Evolutionary conservation across 1,140 invertebrate genomes (phyloP).

Genomic region (Diabrotica undecimpunctata): DNA sequence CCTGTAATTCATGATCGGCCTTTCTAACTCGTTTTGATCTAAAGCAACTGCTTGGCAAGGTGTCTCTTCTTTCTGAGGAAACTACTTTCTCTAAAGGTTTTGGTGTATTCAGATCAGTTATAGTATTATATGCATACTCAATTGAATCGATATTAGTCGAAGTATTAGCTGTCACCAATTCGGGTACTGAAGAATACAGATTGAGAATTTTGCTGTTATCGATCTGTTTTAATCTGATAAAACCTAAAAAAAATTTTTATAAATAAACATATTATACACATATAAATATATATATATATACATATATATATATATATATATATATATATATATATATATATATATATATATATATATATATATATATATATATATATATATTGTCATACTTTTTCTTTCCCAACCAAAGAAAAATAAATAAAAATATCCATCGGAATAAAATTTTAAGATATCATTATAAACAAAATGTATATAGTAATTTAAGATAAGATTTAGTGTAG

Average conservation of each 20-base stretch:
- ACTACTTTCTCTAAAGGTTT: slow-evolving; percentile 22
- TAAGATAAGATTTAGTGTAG: no score
- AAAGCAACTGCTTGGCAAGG: slow-evolving; percentile 30
- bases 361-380: no score
- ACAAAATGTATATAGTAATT: no score
- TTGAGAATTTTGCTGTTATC: slow-evolving; percentile 25
- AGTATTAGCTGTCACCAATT: slow-evolving; percentile 10
- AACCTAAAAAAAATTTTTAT: slow-evolving; percentile 26
- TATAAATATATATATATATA: no score
- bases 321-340: no score
- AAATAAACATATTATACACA: no score
- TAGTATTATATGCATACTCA: slow-evolving; percentile 27
- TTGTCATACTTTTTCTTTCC: no score
- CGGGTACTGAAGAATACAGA: not conserved
- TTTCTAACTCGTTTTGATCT: slow-evolving; percentile 15
- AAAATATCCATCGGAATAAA: no score
- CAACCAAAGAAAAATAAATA: no score
- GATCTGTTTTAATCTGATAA: slow-evolving; percentile 30
- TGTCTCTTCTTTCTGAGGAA: slow-evolving; percentile 22
- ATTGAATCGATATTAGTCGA: slow-evolving; percentile 25
- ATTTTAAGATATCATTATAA: no score
- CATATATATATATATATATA: no score
- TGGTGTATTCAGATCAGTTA: slow-evolving; percentile 33
- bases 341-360: no score
- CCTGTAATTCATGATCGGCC: not conserved